phyloP scores from a whole-genome alignment of 2,888 invertebrate genomes.

The Lobophora halterata region DNA sequence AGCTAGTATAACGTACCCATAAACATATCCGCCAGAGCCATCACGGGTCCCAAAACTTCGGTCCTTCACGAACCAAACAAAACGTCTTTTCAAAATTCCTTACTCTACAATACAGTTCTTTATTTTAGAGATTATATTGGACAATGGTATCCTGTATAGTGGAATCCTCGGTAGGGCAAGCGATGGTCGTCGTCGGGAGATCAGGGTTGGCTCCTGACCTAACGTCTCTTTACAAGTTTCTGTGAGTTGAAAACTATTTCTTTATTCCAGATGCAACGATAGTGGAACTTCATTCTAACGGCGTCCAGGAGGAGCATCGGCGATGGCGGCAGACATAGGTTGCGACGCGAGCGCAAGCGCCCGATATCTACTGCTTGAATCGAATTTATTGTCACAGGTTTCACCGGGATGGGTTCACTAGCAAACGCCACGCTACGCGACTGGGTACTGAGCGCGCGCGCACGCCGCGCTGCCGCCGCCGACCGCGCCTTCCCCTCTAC shows the following conservation, averaged over 20 bases:
- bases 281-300: conserved; percentile 86
- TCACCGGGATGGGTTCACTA: conserved; percentile 47
- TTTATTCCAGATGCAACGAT: conserved; percentile 95
- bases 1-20: conserved; percentile 72
- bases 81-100: conserved; percentile 39
- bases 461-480: conserved; percentile 30
- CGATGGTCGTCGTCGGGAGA: conserved; percentile 66
- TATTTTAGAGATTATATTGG: conserved; percentile 55
- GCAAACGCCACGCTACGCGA: conserved; percentile 63
- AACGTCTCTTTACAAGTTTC: conserved; percentile 96
- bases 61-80: conserved; percentile 39
- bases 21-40: conserved; percentile 73
- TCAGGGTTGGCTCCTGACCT: conserved; percentile 66
- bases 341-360: conserved; percentile 71
- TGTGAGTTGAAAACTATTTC: conserved; percentile 96
- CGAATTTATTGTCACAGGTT: conserved; percentile 77
- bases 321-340: conserved; percentile 75
- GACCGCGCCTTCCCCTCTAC: conserved; percentile 38
- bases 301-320: conserved; percentile 69
- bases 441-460: conserved; percentile 56
- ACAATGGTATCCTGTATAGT: conserved; percentile 63
- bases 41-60: conserved; percentile 55
- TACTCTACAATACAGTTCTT: conserved; percentile 64
- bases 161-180: conserved; percentile 65
- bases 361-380: conserved; percentile 58